phyloP scores from a whole-genome alignment of 1,140 invertebrate species.

The Caerostris darwini region DNA sequence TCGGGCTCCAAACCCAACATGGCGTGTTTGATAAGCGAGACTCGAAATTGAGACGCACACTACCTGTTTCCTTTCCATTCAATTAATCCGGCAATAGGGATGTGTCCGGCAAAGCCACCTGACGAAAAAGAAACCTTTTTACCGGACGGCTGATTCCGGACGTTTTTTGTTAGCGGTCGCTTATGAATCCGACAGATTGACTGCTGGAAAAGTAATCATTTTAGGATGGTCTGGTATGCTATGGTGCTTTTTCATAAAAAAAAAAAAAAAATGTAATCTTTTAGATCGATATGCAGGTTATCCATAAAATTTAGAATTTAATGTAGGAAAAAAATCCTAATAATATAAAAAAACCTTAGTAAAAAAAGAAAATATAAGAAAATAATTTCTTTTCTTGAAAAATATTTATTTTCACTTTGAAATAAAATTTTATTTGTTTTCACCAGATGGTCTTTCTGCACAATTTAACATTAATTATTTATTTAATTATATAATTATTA shows the following conservation, averaged over 20 bases:
- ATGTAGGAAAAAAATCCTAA: too few relatives aligned
- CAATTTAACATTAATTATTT: too few relatives aligned
- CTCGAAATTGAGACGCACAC: constrained; percentile 32
- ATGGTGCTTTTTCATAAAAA: background rate
- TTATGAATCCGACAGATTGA: constrained; percentile 7
- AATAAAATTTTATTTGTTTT: too few relatives aligned
- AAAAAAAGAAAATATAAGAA: too few relatives aligned
- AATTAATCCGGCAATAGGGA: constrained; percentile 52
- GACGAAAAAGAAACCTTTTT: background rate
- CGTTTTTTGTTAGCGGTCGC: background rate
- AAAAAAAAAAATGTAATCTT: background rate
- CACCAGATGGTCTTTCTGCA: too few relatives aligned
- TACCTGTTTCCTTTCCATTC: constrained; percentile 34
- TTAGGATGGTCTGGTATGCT: background rate
- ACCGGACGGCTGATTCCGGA: background rate
- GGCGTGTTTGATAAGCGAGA: constrained; percentile 12
- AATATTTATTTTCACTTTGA: too few relatives aligned
- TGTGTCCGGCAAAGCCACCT: constrained; percentile 14
- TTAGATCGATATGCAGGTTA: background rate
- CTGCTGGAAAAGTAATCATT: background rate
- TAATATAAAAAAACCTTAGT: too few relatives aligned
- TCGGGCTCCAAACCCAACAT: background rate
- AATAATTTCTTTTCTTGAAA: too few relatives aligned
- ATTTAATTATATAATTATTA: too few relatives aligned
- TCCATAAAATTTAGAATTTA: too few relatives aligned